phyloP scores from a whole-genome alignment of 1,140 invertebrate species.

The Zaprionus camerounensis region DNA sequence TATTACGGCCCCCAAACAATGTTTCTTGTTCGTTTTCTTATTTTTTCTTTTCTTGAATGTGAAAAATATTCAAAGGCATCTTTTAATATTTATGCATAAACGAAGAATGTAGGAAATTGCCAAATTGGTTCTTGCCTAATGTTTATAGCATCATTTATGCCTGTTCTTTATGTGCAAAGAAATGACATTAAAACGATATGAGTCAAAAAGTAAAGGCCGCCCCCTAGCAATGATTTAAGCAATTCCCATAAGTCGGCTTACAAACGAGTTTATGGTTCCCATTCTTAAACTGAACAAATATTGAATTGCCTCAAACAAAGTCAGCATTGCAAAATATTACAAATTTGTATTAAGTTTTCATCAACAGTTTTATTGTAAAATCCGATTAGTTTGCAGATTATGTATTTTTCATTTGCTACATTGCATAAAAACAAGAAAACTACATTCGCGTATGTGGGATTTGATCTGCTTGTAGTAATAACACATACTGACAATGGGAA shows the following conservation, averaged over 20 bases:
- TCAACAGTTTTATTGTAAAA: background rate
- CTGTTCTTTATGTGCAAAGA: constrained; percentile 22
- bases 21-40: background rate
- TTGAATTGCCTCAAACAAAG: background rate
- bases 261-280: constrained; percentile 24
- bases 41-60: constrained; percentile 15
- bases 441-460: no score
- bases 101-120: constrained; percentile 61
- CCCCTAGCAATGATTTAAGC: constrained; percentile 21
- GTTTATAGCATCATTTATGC: constrained; percentile 63
- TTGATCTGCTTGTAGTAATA: no score
- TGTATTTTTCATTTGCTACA: background rate
- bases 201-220: constrained; percentile 30
- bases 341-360: background rate
- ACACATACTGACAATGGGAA: no score
- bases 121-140: constrained; percentile 75
- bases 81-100: constrained; percentile 68
- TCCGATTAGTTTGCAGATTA: background rate
- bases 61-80: constrained; percentile 51
- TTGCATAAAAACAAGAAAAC: background rate
- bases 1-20: constrained; percentile 45
- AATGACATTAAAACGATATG: constrained; percentile 29
- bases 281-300: background rate
- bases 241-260: background rate
- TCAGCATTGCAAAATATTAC: background rate